phyloP scores from a whole-genome alignment of 2,888 invertebrate genomes.

The Agrotis puta region DNA sequence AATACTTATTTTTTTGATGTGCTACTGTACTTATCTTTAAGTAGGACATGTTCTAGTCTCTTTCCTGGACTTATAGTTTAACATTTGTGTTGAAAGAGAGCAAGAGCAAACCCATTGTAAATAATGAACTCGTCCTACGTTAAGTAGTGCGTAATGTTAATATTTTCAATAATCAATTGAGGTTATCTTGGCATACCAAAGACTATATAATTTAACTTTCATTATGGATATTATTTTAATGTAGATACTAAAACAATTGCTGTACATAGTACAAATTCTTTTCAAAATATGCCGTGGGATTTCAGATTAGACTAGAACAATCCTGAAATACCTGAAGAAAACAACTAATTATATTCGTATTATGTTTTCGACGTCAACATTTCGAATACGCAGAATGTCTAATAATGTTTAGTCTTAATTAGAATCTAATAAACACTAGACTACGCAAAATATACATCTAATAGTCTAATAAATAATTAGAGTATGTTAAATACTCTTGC shows the following conservation, averaged over 20 bases:
- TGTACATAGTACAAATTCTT: not conserved
- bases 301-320: not conserved
- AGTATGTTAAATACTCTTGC: constrained; percentile 20
- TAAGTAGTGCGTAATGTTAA: too few species aligned
- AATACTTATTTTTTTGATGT: too few species aligned
- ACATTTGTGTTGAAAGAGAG: not conserved
- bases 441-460: too few species aligned
- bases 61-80: not conserved
- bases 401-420: constrained; percentile 6
- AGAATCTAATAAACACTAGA: too few species aligned
- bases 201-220: too few species aligned
- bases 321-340: constrained; percentile 4
- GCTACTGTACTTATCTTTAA: too few species aligned
- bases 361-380: constrained; percentile 19
- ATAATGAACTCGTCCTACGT: too few species aligned
- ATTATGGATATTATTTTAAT: too few species aligned
- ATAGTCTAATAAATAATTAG: not conserved
- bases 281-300: not conserved
- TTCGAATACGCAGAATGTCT: not conserved
- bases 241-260: not conserved
- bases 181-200: not conserved
- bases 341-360: constrained; percentile 9
- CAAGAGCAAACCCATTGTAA: too few species aligned
- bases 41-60: not conserved
- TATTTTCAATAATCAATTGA: not conserved